A percentile compares a stretch with the other conserved stretches of the same genome.
phyloP scores from a whole-genome alignment of 2,888 invertebrate genomes.

The Hirtodrosophila confusa region DNA sequence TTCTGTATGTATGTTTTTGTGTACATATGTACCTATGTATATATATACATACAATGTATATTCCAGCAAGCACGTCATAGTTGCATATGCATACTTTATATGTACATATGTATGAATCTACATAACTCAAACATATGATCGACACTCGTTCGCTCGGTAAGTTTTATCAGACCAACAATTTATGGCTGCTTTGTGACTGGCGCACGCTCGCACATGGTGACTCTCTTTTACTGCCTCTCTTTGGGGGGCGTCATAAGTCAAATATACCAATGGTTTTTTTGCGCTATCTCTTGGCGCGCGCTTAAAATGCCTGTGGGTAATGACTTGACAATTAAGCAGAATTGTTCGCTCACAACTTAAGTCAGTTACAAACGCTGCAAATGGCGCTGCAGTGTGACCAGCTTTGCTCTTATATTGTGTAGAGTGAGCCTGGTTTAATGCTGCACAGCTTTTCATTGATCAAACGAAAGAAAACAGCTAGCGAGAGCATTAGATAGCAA shows the following conservation, averaged over 20 bases:
- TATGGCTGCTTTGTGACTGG: neutral
- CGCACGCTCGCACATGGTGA: neutral
- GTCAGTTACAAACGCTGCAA: conserved; percentile 4
- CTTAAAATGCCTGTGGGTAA: conserved; percentile 29
- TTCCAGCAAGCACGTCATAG: no score
- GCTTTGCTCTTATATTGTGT: neutral
- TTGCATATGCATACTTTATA: neutral
- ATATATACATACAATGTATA: no score
- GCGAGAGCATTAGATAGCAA: neutral
- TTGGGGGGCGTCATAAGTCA: neutral
- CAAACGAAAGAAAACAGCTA: conserved; percentile 8
- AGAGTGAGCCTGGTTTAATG: conserved; percentile 13
- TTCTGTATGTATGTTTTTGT: no score
- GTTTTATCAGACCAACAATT: conserved; percentile 1
- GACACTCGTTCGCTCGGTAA: neutral
- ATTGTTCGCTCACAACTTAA: neutral
- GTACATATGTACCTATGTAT: no score
- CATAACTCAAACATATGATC: conserved; percentile 8
- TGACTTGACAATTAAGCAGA: conserved; percentile 34
- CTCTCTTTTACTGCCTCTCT: conserved; percentile 21
- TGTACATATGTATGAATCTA: neutral
- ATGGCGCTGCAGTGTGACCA: conserved; percentile 23
- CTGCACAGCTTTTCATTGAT: conserved; percentile 37
- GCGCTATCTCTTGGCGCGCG: conserved; percentile 32
- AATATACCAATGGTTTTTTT: conserved; percentile 7